A percentile compares a stretch with the other conserved stretches of the same genome.
Evolutionary conservation across 1,140 invertebrate species (phyloP).

Genomic region (Polypedilum vanderplanki): DNA sequence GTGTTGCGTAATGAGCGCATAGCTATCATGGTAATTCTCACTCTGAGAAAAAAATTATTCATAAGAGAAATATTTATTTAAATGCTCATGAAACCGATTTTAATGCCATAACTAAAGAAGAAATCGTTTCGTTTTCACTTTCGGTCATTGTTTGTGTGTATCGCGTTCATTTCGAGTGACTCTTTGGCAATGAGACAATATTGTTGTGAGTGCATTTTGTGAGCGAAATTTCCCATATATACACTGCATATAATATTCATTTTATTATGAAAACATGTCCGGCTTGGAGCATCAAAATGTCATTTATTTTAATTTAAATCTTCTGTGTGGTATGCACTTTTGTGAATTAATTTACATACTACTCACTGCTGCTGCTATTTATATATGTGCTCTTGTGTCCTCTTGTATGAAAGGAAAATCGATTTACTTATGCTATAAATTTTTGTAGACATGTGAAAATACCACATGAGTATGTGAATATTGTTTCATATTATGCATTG

Average conservation of each 20-base stretch:
- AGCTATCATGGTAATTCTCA: too few relatives aligned
- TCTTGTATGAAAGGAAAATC: too few relatives aligned
- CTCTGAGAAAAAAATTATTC: too few relatives aligned
- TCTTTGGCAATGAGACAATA: not conserved
- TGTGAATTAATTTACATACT: not conserved
- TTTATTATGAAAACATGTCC: not conserved
- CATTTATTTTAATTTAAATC: constrained; percentile 14
- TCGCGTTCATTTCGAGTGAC: not conserved
- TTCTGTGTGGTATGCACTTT: not conserved
- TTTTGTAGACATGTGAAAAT: too few relatives aligned
- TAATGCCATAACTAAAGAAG: not conserved
- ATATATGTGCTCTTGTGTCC: too few relatives aligned
- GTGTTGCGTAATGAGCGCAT: too few relatives aligned
- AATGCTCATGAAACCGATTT: not conserved
- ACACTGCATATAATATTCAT: too few relatives aligned
- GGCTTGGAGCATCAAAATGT: constrained; percentile 14
- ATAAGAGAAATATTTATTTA: not conserved
- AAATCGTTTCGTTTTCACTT: constrained; percentile 18
- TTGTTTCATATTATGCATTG: too few relatives aligned
- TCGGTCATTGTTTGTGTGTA: not conserved
- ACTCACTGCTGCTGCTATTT: too few relatives aligned
- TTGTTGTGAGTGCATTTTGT: not conserved
- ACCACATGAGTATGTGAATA: too few relatives aligned
- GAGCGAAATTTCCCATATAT: too few relatives aligned
- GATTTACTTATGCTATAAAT: too few relatives aligned